Evolutionary conservation across 2,113 vertebrate genomes (phyloP).

Genomic region (Forbesichthys agassizii): DNA sequence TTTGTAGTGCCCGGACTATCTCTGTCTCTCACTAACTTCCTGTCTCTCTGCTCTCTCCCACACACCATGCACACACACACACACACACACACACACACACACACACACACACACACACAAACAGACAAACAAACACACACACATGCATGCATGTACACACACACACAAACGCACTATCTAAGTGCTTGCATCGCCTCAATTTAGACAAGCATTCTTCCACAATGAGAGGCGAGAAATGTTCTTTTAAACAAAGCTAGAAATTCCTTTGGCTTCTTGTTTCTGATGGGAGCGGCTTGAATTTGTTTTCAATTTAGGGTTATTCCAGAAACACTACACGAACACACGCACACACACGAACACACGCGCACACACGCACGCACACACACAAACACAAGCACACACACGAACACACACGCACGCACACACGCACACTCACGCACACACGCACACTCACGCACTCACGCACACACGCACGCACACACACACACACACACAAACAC

Average conservation of each 20-base stretch:
- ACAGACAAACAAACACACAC: conserved; percentile 9
- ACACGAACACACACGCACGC: too few relatives aligned
- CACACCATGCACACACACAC: conserved; percentile 11
- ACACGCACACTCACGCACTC: too few relatives aligned
- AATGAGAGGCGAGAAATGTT: conserved; percentile 48
- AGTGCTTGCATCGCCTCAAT: conserved; percentile 56
- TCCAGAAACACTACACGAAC: conserved; percentile 48
- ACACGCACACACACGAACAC: conserved; percentile 23
- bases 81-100: too few relatives aligned
- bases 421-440: too few relatives aligned
- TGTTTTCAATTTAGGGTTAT: conserved; percentile 74
- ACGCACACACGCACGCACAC: too few relatives aligned
- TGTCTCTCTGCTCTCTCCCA: conserved; percentile 6
- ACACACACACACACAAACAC: too few relatives aligned
- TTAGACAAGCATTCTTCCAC: conserved; percentile 71
- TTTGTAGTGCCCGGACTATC: conserved; percentile 35
- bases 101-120: conserved; percentile 8
- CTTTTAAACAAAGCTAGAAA: conserved; percentile 51
- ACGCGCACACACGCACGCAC: too few relatives aligned
- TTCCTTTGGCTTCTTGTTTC: conserved; percentile 50
- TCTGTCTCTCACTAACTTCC: conserved; percentile 20
- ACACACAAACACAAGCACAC: too few relatives aligned
- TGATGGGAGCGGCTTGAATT: conserved; percentile 56
- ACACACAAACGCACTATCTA: conserved; percentile 24
- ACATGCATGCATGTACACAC: conserved; percentile 32